phyloP scores from a whole-genome alignment of 2,113 vertebrate species.

The Tyto alba region DNA sequence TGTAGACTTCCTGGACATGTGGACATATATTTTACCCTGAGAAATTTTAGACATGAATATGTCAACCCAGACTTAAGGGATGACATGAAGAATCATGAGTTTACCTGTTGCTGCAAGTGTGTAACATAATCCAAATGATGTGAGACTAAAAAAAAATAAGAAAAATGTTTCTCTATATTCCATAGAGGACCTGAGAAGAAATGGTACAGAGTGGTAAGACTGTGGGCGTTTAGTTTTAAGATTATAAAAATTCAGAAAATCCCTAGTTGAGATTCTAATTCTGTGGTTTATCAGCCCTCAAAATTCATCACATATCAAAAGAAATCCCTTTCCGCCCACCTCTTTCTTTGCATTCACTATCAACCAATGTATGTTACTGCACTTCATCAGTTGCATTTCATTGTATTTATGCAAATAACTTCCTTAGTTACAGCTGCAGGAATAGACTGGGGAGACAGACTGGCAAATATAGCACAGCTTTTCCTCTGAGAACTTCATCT shows the following conservation, averaged over 20 bases:
- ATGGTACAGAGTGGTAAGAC: not conserved
- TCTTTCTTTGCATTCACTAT: not conserved
- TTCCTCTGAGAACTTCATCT: conserved; percentile 30
- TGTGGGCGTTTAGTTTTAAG: not conserved
- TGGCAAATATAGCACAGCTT: not conserved
- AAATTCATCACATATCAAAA: not conserved
- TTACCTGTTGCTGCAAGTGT: not conserved
- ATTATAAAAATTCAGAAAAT: not conserved
- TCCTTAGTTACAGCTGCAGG: not conserved
- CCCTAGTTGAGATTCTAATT: not conserved
- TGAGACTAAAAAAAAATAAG: not conserved
- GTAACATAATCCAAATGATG: not conserved
- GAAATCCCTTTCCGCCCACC: not conserved
- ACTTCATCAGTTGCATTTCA: not conserved
- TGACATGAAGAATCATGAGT: not conserved
- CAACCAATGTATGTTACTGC: not conserved
- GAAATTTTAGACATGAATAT: not conserved
- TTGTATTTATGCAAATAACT: conserved; percentile 5
- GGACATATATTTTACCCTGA: not conserved
- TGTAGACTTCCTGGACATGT: not conserved
- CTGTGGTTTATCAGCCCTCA: not conserved
- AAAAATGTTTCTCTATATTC: not conserved
- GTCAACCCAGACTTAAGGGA: not conserved
- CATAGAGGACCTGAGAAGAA: not conserved
- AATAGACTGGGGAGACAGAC: not conserved